phyloP scores from a whole-genome alignment of 2,797 vertebrate species.

The Borostomias antarcticus region DNA sequence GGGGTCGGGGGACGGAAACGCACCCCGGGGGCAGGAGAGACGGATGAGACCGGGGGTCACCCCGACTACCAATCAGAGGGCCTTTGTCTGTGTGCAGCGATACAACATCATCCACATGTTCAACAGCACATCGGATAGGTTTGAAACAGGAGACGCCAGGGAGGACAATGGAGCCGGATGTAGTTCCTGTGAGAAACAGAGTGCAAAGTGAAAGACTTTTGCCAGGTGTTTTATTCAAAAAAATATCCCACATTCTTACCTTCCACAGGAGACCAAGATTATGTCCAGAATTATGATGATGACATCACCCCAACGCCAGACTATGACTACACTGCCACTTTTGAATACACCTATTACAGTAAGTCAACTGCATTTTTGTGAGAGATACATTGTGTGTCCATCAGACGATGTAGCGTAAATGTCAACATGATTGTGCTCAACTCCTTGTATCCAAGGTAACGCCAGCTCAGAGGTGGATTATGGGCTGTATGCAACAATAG shows the following conservation, averaged over 20 bases:
- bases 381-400: not conserved
- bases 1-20: not conserved
- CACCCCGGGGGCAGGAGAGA: constrained; percentile 3
- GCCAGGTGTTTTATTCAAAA: not conserved
- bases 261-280: constrained; percentile 18
- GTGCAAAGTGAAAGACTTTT: not conserved
- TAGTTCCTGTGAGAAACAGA: not conserved
- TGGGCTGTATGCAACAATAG: not conserved
- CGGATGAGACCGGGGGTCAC: not conserved
- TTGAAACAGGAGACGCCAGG: not conserved
- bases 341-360: constrained; percentile 47
- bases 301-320: constrained; percentile 9
- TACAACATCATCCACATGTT: not conserved
- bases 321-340: constrained; percentile 58
- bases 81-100: constrained; percentile 6
- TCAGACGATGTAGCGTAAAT: no score
- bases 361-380: constrained; percentile 15
- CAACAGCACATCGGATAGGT: not conserved
- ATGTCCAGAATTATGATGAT: not conserved
- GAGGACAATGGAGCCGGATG: not conserved
- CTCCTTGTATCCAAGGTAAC: constrained; percentile 19
- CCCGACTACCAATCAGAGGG: not conserved
- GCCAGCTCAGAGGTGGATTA: constrained; percentile 9
- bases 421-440: not conserved
- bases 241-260: not conserved